Evolutionary conservation across 2,797 vertebrate genomes (phyloP).

Genomic region (Acipenser transmontanus): DNA sequence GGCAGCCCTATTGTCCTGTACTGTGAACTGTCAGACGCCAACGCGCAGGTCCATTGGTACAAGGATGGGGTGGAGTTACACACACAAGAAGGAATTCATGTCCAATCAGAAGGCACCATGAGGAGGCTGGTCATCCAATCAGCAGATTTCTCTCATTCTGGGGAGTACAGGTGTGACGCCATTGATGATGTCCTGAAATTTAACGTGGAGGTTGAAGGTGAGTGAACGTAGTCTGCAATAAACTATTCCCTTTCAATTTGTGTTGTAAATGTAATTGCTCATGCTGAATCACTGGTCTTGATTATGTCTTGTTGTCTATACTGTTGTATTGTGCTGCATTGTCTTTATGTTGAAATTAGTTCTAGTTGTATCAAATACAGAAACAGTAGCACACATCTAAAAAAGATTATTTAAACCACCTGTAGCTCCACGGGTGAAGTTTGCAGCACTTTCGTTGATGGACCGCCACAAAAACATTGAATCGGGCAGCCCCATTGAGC

Average conservation of each 20-base stretch:
- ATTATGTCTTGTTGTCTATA: no score
- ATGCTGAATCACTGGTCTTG: background rate
- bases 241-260: constrained; percentile 1
- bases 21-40: constrained; percentile 59
- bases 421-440: constrained; percentile 67
- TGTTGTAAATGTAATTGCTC: background rate
- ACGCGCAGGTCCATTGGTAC: constrained; percentile 50
- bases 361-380: no score
- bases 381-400: background rate
- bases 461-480: constrained; percentile 58
- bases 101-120: constrained; percentile 62
- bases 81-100: constrained; percentile 39
- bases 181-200: constrained; percentile 48
- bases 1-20: constrained; percentile 57
- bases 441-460: constrained; percentile 56
- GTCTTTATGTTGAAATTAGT: no score
- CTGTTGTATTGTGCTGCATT: no score
- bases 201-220: constrained; percentile 54
- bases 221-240: background rate
- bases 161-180: constrained; percentile 55
- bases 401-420: constrained; percentile 36
- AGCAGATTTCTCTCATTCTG: constrained; percentile 50
- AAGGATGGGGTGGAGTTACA: constrained; percentile 56
- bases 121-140: constrained; percentile 59
- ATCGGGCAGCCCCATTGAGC: constrained; percentile 54